Percentiles rank a stretch among this genome's conserved stretches.
Conservation (phyloP, 2,888 invertebrate genomes). For the Platerodrilus igneus region DNA sequence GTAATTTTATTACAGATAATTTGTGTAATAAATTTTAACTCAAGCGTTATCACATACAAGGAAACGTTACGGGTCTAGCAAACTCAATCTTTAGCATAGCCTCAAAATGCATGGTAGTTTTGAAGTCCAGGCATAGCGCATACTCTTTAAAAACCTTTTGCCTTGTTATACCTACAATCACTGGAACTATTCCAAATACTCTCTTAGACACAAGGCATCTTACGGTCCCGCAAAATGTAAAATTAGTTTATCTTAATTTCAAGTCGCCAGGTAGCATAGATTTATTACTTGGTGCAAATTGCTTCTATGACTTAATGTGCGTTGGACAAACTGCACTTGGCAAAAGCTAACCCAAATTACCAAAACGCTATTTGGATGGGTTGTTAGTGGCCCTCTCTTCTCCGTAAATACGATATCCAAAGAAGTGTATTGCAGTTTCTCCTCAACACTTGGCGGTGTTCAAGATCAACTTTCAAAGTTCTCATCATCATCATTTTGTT, state of each 20-base stretch:
- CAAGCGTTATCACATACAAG: constrained; percentile 3
- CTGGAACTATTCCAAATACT: constrained; percentile 7
- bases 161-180: constrained; percentile 15
- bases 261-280: constrained; percentile 5
- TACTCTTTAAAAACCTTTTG: constrained; percentile 11
- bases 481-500: too few relatives aligned
- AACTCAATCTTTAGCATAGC: too few relatives aligned
- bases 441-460: too few relatives aligned
- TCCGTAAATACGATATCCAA: background rate
- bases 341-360: constrained; percentile 6
- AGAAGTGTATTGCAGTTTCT: background rate
- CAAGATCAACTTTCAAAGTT: constrained; percentile 9
- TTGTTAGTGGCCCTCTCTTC: constrained; percentile 10
- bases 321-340: constrained; percentile 12
- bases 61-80: constrained; percentile 16
- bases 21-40: constrained; percentile 11
- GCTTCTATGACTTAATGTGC: constrained; percentile 9
- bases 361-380: constrained; percentile 15
- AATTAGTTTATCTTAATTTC: constrained; percentile 13
- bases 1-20: constrained; percentile 16
- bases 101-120: constrained; percentile 10
- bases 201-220: background rate
- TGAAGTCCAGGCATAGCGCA: constrained; percentile 8
- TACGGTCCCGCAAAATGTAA: constrained; percentile 9
- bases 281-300: constrained; percentile 11